Percentiles rank a stretch among this genome's conserved stretches.
These are phyloP conservation scores for Onychostruthus taczanowskii DNA, from an alignment of 2,113 vertebrate genomes.

Conservation along the genomic window DNA sequence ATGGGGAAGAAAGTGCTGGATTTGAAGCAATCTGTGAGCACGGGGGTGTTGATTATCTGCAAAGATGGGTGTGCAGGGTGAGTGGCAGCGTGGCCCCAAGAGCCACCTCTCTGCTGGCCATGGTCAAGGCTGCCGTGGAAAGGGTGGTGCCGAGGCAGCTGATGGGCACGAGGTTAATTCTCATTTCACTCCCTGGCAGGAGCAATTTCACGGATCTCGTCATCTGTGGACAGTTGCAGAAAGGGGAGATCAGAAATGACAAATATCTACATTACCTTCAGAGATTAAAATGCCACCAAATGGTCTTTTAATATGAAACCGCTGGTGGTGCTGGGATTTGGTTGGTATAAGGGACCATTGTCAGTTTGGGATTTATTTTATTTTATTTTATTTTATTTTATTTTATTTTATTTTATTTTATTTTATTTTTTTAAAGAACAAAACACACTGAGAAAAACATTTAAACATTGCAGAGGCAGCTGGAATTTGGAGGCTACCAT, in stretches of 20 bases:
- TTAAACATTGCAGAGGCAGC: neutral
- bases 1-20: constrained; percentile 9
- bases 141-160: neutral
- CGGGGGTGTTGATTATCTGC: neutral
- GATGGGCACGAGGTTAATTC: constrained; percentile 61
- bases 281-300: constrained; percentile 66
- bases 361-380: neutral
- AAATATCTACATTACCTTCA: constrained; percentile 66
- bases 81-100: neutral
- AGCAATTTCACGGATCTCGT: constrained; percentile 69
- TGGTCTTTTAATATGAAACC: constrained; percentile 32
- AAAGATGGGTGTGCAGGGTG: neutral
- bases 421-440: neutral
- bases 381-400: neutral
- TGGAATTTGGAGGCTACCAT: neutral
- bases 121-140: constrained; percentile 33
- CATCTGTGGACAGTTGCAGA: constrained; percentile 57
- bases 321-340: neutral
- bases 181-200: constrained; percentile 64
- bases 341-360: neutral
- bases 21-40: neutral
- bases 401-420: neutral
- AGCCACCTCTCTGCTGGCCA: accelerated
- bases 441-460: neutral
- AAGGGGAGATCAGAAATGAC: constrained; percentile 64